Evolutionary conservation across 2,797 vertebrate species (phyloP), one percentile per base, ranked within the genome.

Genomic region (Distichodus sexfasciatus): DNA sequence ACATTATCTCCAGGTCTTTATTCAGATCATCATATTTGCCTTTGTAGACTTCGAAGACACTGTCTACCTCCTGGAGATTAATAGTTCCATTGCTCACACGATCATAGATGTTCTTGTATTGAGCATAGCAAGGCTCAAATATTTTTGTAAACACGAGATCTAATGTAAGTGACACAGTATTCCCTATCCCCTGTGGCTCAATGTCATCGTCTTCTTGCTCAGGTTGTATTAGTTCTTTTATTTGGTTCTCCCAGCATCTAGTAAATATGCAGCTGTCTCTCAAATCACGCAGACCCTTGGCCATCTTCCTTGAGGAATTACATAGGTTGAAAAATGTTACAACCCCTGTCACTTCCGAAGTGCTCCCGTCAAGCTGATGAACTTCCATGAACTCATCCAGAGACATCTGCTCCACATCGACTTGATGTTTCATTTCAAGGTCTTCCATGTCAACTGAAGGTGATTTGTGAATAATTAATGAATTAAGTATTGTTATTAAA

Each of bases 201-300:
- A 19, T 1, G 4, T 58, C 65, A 0, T 61, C 41, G 11, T 8
- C 51, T 21, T 55, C 31, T 21, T 55, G 29, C 10, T 55, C 19
- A 2, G 7, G 1, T 7, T 19, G 3, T 35, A 31, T 19, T 4
- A 1, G 77, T 55, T 1, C 21, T 1, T 58, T 58, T 0, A 90
- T 92, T 7, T 79, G 71, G 21, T 87, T 74, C 11, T 90, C 75
- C 96, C 94, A 98, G 53, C 91, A 90, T 43, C 76, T 15, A 67
- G 79, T 83, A 71, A 98, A 94, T 66, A 95, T 47, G 51, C 87
- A 70, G 74, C 94, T 95, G 0, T 92, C 85, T 17, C 73, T 90
- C 5, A 91, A 87, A 0, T 0, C 24, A 74, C 86, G 62, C 1
- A 94, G 69, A 1, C 2, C 0, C 0, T 69, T 2, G 1, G 87